Base-by-base conservation (phyloP, 2,797 vertebrate species). In the Rhynchonycteris naso region DNA sequence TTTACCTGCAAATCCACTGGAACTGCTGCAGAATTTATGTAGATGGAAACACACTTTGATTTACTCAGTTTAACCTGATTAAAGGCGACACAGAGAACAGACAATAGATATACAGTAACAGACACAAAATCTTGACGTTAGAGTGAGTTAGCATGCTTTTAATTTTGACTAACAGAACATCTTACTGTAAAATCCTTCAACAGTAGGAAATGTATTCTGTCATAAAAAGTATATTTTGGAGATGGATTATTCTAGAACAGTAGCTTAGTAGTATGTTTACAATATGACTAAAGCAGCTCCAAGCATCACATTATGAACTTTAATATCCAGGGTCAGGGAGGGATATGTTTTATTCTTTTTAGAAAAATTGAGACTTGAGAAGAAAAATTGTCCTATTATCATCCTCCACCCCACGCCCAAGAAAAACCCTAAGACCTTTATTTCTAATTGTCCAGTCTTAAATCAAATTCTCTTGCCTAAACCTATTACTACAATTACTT, bases 1-100 rank as follows among this genome's bases (percentile, higher is more conserved):
- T 81, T 95, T 81, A 78, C 21, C n/a, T 88, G 82, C 28, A 94
- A 76, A 90, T 76, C 50, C 66, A 81, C 79, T 54, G 33, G 9
- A 88, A 30, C 2, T 38, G 4, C 14, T 68, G 58, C 3, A 90
- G 28, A 61, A 88, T 92, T 69, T 43, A 43, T 26, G 9, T 28
- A 26, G 47, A 54, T 28, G 12, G 22, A 93, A 90, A 56, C 33
- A 71, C 56, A 63, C 4, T 30, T 90, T 22, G 11, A 14, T 2
- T 81, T 66, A 56, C 72, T 72, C 26, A 58, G 30, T 8, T 52
- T 85, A 68, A n/a, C 24, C 22, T 56, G 7, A 74, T 66, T 38
- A 61, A 82, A 19, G 22, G n/a, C 82, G 35, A 58, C 63, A 8
- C 1, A 47, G 13, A 19, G 15, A 84, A 61, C 4, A 71, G 9